Conservation (phyloP, 2,888 invertebrate genomes). For the Piscicola geometra region DNA sequence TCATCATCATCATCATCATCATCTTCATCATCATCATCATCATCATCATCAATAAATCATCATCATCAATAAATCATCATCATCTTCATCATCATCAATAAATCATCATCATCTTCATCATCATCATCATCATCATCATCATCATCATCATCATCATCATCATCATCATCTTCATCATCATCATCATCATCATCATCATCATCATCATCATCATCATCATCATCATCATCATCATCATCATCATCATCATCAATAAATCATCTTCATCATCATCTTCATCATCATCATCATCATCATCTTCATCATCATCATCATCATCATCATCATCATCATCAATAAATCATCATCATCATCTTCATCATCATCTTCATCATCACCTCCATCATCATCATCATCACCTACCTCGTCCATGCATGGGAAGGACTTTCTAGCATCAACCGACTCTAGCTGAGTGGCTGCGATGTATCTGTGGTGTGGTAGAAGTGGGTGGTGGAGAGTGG, state of each 20-base stretch:
- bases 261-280: conserved; percentile 26
- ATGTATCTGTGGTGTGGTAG: conserved; percentile 31
- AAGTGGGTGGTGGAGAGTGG: not conserved
- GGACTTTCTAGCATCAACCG: conserved; percentile 34
- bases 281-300: conserved; percentile 32
- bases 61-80: no score
- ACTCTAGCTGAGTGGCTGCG: conserved; percentile 35
- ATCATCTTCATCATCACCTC: no score
- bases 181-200: conserved; percentile 22
- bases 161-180: not conserved
- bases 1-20: conserved; percentile 21
- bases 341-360: not conserved
- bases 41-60: conserved; percentile 23
- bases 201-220: conserved; percentile 17
- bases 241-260: conserved; percentile 27
- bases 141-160: conserved; percentile 22
- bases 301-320: conserved; percentile 21
- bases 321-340: not conserved
- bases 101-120: conserved; percentile 9
- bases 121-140: conserved; percentile 29
- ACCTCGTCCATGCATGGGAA: conserved; percentile 41
- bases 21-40: not conserved
- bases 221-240: conserved; percentile 32
- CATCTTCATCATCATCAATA: no score
- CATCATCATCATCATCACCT: no score